These are phyloP conservation scores for Chloroceryle aenea DNA, from an alignment of 2,113 vertebrate genomes.

Conservation along the genomic window DNA sequence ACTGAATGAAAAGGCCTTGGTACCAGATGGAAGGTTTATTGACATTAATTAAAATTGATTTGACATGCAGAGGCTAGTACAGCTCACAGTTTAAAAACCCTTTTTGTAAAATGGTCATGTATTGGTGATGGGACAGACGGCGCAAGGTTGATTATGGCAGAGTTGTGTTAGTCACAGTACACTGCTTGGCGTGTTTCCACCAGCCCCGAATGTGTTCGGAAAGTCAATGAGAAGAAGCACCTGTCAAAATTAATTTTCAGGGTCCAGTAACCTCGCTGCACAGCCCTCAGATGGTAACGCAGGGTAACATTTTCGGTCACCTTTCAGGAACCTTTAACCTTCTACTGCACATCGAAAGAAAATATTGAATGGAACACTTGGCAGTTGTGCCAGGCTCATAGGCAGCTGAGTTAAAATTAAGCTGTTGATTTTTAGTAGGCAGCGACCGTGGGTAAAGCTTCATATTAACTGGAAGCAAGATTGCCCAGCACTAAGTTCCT, in stretches of 20 bases:
- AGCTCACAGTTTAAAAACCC: conserved; percentile 36
- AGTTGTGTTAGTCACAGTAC: conserved; percentile 74
- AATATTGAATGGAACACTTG: not conserved
- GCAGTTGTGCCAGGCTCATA: not conserved
- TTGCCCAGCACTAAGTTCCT: not conserved
- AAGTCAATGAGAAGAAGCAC: conserved; percentile 76
- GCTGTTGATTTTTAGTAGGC: not conserved
- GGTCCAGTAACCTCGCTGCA: conserved; percentile 51
- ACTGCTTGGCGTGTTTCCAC: conserved; percentile 61
- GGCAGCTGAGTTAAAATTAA: not conserved
- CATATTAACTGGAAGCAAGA: not conserved
- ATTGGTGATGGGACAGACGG: conserved; percentile 69
- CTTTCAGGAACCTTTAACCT: conserved; percentile 28
- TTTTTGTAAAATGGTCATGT: conserved; percentile 52
- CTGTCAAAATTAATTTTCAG: conserved; percentile 80
- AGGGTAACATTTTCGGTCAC: not conserved
- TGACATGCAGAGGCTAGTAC: conserved; percentile 45
- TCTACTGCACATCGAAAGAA: not conserved
- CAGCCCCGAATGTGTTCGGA: conserved; percentile 33
- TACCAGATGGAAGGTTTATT: conserved; percentile 74
- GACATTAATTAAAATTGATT: conserved; percentile 78
- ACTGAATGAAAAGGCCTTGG: conserved; percentile 20
- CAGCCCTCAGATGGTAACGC: conserved; percentile 21
- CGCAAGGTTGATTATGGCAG: conserved; percentile 58
- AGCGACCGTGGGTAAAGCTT: not conserved